Base-by-base conservation (phyloP, 2,797 vertebrate species). In the Scarus forsteni region DNA sequence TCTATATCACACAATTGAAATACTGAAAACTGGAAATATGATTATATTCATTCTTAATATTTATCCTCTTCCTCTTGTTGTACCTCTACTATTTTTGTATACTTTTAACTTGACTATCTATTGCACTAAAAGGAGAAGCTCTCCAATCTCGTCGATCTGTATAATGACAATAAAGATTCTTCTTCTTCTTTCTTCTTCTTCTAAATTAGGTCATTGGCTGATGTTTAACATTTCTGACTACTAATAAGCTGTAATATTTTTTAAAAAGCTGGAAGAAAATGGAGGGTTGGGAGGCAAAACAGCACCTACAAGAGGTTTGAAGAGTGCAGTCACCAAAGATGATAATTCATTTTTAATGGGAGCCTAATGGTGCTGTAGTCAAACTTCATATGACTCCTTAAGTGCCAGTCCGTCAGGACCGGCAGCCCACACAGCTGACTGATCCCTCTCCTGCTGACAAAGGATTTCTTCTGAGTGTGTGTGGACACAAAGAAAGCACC, bases 401-500 rank as follows among this genome's bases (percentile, higher is more conserved):
- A 70, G 65, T 36, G 12, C 1, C 42, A 67, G 63, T 60, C 60
- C 58, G 66, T 59, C 59, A 59, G 45, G 14, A 38, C 48, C 7
- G 34, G 8, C 19, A 51, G 50, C 12, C 71, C 27, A 65, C 79
- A 81, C 71, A 84, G 84, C 73, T 80, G 79, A 84, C 79, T 64
- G 75, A 79, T 75, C 62, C 63, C 44, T 18, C 49, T 83, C 73
- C 55, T 75, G 86, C 86, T 73, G 81, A 90, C 72, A 68, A 83
- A 75, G 73, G 72, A 72, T 73, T 83, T 88, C 73, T 81, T 84
- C 77, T 72, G 70, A 80, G 76, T 52, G 27, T 44, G 78, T 65
- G 56, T 66, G 50, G 69, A 79, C 38, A 83, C 73, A 45, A 51
- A 51, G 50, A 92, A 85, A 83, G 79, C 77, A 72, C 60, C 74